Evolutionary conservation across 35 echinoderm and acorn worm species (phyloP).

Genomic region (Chiridota heheva): DNA sequence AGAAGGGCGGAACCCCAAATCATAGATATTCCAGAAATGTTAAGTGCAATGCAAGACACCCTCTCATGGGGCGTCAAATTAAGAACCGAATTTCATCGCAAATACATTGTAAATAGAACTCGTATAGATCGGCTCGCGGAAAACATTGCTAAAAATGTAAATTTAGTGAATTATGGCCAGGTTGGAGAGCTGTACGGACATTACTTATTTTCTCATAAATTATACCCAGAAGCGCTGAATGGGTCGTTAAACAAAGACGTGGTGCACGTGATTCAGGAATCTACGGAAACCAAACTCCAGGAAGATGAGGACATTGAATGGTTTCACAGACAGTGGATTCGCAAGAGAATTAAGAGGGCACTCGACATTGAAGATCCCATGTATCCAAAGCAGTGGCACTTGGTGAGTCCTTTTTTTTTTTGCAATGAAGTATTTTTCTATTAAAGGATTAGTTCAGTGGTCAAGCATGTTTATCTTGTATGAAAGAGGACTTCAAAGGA

Average conservation of each 20-base stretch:
- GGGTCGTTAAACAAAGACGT: conserved; percentile 36
- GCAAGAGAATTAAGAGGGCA: conserved; percentile 65
- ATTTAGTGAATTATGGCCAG: conserved; percentile 74
- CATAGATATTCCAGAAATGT: not conserved
- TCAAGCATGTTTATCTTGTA: no score
- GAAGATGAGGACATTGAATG: conserved; percentile 61
- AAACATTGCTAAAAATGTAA: conserved; percentile 48
- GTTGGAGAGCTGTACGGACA: conserved; percentile 85
- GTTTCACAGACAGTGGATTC: conserved; percentile 80
- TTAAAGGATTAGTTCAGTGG: no score
- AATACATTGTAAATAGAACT: conserved; percentile 73
- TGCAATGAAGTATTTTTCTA: no score
- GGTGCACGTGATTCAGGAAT: conserved; percentile 41
- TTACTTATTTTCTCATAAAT: conserved; percentile 80
- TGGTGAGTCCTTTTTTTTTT: conserved; percentile 67
- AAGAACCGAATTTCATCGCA: conserved; percentile 21
- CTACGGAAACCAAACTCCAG: conserved; percentile 41
- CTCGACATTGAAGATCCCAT: conserved; percentile 67
- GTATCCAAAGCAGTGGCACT: conserved; percentile 87
- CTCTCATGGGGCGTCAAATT: conserved; percentile 96
- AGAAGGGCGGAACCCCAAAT: not conserved
- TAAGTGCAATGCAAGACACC: conserved; percentile 49
- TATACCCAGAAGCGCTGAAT: conserved; percentile 66
- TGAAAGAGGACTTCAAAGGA: no score
- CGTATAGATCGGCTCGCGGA: conserved; percentile 68